Evolutionary conservation across 1,140 invertebrate genomes (phyloP).

Genomic region (Drosophila ercepeae): DNA sequence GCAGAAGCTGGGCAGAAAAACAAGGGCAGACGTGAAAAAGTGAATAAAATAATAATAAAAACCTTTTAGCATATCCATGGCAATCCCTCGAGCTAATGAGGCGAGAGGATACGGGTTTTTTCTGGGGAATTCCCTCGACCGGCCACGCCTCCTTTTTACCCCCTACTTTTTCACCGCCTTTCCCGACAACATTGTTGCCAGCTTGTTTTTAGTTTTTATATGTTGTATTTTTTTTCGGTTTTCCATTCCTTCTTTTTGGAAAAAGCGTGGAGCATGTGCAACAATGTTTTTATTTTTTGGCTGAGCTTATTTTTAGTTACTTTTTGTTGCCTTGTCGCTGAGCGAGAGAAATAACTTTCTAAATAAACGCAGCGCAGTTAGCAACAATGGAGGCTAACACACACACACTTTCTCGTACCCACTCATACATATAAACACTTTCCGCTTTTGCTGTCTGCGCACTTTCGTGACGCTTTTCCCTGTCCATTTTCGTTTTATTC

Average conservation of each 20-base stretch:
- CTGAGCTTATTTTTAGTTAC: slow-evolving; percentile 78
- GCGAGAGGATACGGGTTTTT: slow-evolving; percentile 21
- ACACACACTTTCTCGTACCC: slow-evolving; percentile 3
- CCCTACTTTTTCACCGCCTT: neutral
- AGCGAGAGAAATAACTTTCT: slow-evolving; percentile 75
- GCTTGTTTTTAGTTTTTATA: slow-evolving; percentile 44
- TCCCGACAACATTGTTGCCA: slow-evolving; percentile 49
- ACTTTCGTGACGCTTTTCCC: slow-evolving; percentile 68
- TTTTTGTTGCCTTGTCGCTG: slow-evolving; percentile 57
- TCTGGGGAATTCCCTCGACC: slow-evolving; percentile 1
- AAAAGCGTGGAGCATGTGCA: slow-evolving; percentile 61
- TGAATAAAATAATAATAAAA: slow-evolving; percentile 53
- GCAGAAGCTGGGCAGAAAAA: neutral
- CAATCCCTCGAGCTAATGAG: slow-evolving; percentile 47
- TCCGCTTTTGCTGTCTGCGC: slow-evolving; percentile 64
- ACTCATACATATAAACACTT: slow-evolving; percentile 50
- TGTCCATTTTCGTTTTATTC: slow-evolving; percentile 10
- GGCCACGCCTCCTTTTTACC: neutral
- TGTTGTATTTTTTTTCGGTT: slow-evolving; percentile 2
- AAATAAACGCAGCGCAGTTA: slow-evolving; percentile 73
- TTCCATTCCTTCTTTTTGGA: slow-evolving; percentile 17
- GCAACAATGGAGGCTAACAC: slow-evolving; percentile 54
- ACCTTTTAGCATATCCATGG: slow-evolving; percentile 50
- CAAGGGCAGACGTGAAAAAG: slow-evolving; percentile 13
- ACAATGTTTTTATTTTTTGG: slow-evolving; percentile 80